Base-by-base conservation (phyloP, 2,113 vertebrate genomes). In the cat (Felis catus) region DNA sequence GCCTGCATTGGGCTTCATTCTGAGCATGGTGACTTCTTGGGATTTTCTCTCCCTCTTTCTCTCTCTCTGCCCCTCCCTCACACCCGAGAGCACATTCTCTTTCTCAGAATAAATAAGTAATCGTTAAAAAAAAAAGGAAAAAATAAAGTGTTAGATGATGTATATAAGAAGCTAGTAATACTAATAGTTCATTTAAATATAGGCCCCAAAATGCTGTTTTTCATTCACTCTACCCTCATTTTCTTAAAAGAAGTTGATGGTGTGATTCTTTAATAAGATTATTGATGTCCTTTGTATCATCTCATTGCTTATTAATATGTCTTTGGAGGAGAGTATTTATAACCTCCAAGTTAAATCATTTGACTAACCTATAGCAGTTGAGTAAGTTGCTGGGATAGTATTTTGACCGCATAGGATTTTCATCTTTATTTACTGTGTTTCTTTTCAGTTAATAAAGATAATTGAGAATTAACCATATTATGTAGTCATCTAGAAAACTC, bases 401-500 rank as follows among this genome's bases (percentile, higher is more conserved):
- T 70, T 96, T 89, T 95, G 66, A 31, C 53, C 66, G 0, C 51
- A 14, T n/a, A 79, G 61, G 33, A 89, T 89, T 68, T 88, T 95
- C 9, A 36, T 83, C 5, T 85, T 89, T 55, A 8, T 93, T 66
- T 79, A 81, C 33, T 88, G 18, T 79, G 4, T 76, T 18, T 92
- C 82, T 89, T 53, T 82, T 76, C 31, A 84, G 1, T 94, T 95
- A 91, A 51, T 84, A 82, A 95, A 76, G 45, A 73, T 79, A 92
- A 82, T 82, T 92, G 16, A 33, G 21, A 71, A 33, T 53, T 82
- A 93, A 79, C 45, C 18, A 7, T 95, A 33, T 63, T 63, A 83
- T 91, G 29, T 84, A 79, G 23, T 89, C 63, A 85, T 73, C n/a
- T 97, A 31, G 73, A 96, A 66, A 68, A 96, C 63, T 95, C 27